phyloP scores from a whole-genome alignment of 2,888 invertebrate genomes.

The Pachymerium ferrugineum region DNA sequence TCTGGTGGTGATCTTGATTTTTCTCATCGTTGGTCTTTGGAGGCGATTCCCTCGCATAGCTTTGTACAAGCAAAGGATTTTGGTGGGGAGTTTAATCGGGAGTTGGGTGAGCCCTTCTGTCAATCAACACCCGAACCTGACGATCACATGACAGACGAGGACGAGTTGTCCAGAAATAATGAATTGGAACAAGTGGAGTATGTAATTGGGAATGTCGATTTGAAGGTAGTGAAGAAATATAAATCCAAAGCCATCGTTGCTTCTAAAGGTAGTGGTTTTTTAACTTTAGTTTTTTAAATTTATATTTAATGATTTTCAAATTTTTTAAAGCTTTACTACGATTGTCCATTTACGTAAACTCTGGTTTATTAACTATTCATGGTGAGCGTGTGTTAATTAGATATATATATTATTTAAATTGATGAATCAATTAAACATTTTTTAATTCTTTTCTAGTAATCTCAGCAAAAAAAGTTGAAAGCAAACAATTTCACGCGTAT shows the following conservation, averaged over 20 bases:
- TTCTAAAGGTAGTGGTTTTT: constrained; percentile 6
- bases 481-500: background rate
- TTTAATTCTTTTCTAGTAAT: background rate
- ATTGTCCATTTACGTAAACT: background rate
- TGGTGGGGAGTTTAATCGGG: background rate
- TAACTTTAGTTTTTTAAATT: background rate
- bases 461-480: background rate
- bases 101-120: background rate
- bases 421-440: background rate
- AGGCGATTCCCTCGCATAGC: background rate
- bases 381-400: no score
- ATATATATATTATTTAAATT: no score
- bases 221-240: background rate
- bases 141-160: no score
- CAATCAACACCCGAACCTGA: background rate
- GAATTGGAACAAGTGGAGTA: background rate
- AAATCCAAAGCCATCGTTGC: constrained; percentile 11
- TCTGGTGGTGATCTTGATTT: background rate
- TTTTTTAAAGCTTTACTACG: background rate
- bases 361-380: background rate
- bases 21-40: background rate
- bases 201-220: background rate
- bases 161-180: background rate
- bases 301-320: background rate
- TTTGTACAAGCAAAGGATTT: background rate